phyloP scores from a whole-genome alignment of 1,140 invertebrate genomes.

The Hermatobates lingyangjiaoensis region DNA sequence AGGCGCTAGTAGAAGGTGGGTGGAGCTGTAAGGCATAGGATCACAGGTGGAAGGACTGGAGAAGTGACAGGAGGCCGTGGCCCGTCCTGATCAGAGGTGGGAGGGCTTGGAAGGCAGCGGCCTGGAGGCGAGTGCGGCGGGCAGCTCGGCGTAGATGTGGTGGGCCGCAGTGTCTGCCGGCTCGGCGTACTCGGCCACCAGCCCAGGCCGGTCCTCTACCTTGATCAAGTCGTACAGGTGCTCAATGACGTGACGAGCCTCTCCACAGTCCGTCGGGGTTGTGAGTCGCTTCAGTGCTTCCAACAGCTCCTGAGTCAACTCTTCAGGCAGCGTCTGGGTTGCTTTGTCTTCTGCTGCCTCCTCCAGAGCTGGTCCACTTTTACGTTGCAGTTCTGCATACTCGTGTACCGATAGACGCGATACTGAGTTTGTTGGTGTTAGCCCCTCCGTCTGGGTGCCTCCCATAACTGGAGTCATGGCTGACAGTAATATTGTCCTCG shows the following conservation, averaged over 20 bases:
- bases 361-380: constrained; percentile 18
- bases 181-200: constrained; percentile 51
- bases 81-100: constrained; percentile 10
- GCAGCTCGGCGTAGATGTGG: constrained; percentile 52
- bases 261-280: constrained; percentile 48
- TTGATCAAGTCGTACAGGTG: constrained; percentile 58
- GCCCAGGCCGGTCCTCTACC: constrained; percentile 38
- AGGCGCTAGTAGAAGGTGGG: no score
- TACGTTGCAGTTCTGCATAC: constrained; percentile 34
- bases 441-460: constrained; percentile 18
- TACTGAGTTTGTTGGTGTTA: constrained; percentile 29
- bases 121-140: constrained; percentile 33
- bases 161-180: constrained; percentile 44
- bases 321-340: constrained; percentile 50
- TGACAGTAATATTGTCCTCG: constrained; percentile 17
- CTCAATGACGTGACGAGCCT: constrained; percentile 57
- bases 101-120: constrained; percentile 33
- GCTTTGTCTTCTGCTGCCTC: constrained; percentile 35
- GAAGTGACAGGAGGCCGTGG: no score
- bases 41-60: no score
- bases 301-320: constrained; percentile 50
- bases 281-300: constrained; percentile 44
- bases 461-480: constrained; percentile 22
- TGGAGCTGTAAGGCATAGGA: no score
- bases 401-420: constrained; percentile 39